Percentiles rank a stretch among this genome's conserved stretches.
These are phyloP conservation scores for Drosophila micromelanica DNA, from an alignment of 1,140 invertebrate genomes.

Conservation along the genomic window DNA sequence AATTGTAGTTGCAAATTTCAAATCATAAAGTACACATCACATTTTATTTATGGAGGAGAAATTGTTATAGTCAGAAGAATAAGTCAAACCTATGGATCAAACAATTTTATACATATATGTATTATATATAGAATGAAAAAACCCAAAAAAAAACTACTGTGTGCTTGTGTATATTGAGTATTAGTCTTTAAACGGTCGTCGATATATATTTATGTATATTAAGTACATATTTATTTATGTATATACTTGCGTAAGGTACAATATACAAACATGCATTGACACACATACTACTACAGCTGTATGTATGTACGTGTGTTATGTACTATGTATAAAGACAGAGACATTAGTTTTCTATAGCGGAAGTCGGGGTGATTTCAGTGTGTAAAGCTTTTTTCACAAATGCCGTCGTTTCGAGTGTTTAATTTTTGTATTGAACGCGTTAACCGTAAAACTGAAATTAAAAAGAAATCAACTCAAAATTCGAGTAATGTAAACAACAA, in stretches of 20 bases:
- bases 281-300: slow-evolving; percentile 35
- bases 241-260: slow-evolving; percentile 30
- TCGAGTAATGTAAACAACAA: slow-evolving; percentile 14
- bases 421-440: neutral
- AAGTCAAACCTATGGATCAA: slow-evolving; percentile 2
- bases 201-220: slow-evolving; percentile 11
- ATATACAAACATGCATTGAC: slow-evolving; percentile 51
- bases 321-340: slow-evolving; percentile 21
- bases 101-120: slow-evolving; percentile 1
- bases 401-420: slow-evolving; percentile 27
- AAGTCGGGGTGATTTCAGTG: slow-evolving; percentile 42
- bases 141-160: neutral
- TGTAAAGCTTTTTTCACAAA: slow-evolving; percentile 48
- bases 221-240: slow-evolving; percentile 16
- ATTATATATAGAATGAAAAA: neutral
- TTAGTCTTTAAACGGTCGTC: slow-evolving; percentile 23
- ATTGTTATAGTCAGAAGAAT: neutral
- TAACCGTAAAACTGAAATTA: slow-evolving; percentile 24
- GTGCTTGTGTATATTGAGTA: slow-evolving; percentile 11
- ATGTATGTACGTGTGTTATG: neutral
- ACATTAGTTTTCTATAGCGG: slow-evolving; percentile 45
- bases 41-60: slow-evolving; percentile 37
- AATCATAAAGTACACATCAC: slow-evolving; percentile 48
- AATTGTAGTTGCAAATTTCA: slow-evolving; percentile 71
- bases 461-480: slow-evolving; percentile 10